Evolutionary conservation across 2,113 vertebrate species (phyloP), one percentile per base, ranked within the genome.

Genomic region (Trichechus manatus): DNA sequence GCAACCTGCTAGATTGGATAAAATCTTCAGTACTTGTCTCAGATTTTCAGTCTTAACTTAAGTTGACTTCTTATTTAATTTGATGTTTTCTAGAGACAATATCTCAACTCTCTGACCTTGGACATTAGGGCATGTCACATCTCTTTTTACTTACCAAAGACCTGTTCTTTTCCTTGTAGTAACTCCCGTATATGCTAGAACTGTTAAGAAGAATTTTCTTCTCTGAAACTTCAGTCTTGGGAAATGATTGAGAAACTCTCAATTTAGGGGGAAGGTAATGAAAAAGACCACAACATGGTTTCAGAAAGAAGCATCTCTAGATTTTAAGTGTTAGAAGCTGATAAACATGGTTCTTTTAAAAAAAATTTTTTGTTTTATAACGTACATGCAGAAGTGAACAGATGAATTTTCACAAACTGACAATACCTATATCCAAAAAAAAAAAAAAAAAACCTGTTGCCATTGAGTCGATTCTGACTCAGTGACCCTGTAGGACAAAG

Each of bases 21-120:
- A 77, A 86, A 68, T 93, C 36, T 81, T 66, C 15, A 95, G 66
- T 39, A 50, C 42, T 84, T 70, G 27, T 77, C 50, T 93, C 70
- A 94, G 53, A 87, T 87, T 81, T 80, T 70, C 44, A 70, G 25
- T 59, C 70, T 87, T 80, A 72, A 72, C 3, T 50, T 47, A 47
- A 15, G 0, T 72, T 82, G 85, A 63, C 66, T 74, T 94, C 33
- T 31, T 68, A 29, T 68, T 68, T 14, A 3, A 61, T 53, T n/a
- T 66, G 44, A 36, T 63, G 50, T 72, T 94, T 8, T 93, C 84
- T 63, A 31, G 64, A 4, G 27, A 31, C 19, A 78, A 27, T 81
- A 94, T 61, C 47, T 47, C 42, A 79, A 4, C 4, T 74, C 80
- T 80, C 64, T 22, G 33, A 53, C 53, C 80, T 95, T 87, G 82